phyloP scores from a whole-genome alignment of 2,113 vertebrate species.

The Macquaria ambigua region DNA sequence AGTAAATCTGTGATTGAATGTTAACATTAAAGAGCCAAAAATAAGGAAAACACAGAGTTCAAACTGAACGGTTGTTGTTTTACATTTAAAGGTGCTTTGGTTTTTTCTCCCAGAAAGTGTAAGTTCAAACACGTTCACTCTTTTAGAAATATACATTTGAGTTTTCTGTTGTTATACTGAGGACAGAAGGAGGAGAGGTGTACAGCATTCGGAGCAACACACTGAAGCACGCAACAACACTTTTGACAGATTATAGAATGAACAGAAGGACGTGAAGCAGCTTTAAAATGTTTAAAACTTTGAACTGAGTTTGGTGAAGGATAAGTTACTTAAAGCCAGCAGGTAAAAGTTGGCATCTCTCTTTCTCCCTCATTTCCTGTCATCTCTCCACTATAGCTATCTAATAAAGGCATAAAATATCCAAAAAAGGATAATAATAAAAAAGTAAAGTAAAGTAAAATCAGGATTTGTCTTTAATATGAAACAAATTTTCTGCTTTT shows the following conservation, averaged over 20 bases:
- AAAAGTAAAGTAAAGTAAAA: not conserved
- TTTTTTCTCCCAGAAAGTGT: not conserved
- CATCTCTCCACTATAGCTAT: no score
- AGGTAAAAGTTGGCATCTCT: no score
- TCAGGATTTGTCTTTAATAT: not conserved
- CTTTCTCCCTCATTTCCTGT: not conserved
- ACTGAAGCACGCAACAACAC: constrained; percentile 1
- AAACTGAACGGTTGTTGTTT: constrained; percentile 4
- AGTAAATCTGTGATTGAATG: constrained; percentile 52
- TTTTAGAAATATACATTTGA: not conserved
- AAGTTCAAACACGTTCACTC: not conserved
- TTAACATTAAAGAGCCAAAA: constrained; percentile 47
- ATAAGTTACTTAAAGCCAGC: not conserved
- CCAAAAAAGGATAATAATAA: not conserved
- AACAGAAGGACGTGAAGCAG: constrained; percentile 49
- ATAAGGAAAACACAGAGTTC: constrained; percentile 31
- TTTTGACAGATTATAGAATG: constrained; percentile 22
- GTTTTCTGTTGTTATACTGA: not conserved
- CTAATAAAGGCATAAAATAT: not conserved
- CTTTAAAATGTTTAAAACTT: constrained; percentile 29
- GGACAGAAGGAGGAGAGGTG: constrained; percentile 50
- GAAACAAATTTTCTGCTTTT: not conserved
- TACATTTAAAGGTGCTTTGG: not conserved
- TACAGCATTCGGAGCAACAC: constrained; percentile 1
- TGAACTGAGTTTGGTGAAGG: constrained; percentile 2